A percentile compares a stretch with the other conserved stretches of the same genome.
Evolutionary conservation across 2,113 vertebrate species (phyloP).

Genomic region (Mugil cephalus): DNA sequence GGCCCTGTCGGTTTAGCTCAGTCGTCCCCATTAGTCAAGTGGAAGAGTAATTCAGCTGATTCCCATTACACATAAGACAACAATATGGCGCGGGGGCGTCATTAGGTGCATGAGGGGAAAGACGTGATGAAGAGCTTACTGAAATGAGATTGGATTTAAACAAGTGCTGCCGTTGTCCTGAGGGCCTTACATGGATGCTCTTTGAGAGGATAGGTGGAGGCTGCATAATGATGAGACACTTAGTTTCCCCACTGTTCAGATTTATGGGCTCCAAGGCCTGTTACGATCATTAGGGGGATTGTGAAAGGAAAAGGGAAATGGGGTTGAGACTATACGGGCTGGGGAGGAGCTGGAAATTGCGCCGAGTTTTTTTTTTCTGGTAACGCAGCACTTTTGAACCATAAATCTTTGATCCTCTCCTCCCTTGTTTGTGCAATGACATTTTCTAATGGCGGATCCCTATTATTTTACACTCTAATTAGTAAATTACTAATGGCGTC

Average conservation of each 20-base stretch:
- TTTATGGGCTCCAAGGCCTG: conserved; percentile 76
- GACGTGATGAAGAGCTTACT: conserved; percentile 70
- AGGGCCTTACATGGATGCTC: conserved; percentile 59
- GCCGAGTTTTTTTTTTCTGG: conserved; percentile 59
- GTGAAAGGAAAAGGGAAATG: conserved; percentile 68
- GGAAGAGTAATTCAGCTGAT: conserved; percentile 72
- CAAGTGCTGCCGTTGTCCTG: conserved; percentile 64
- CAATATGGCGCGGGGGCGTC: conserved; percentile 59
- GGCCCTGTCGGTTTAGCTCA: conserved; percentile 61
- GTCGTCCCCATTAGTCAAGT: conserved; percentile 70
- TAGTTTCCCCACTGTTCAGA: conserved; percentile 71
- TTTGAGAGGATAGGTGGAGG: conserved; percentile 64
- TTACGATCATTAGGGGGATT: conserved; percentile 76
- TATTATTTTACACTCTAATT: conserved; percentile 79
- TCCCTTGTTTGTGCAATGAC: conserved; percentile 68
- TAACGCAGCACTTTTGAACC: conserved; percentile 71
- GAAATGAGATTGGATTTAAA: conserved; percentile 79
- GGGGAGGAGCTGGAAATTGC: conserved; percentile 60
- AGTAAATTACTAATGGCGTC: conserved; percentile 70
- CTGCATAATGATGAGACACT: conserved; percentile 79
- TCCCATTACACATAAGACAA: conserved; percentile 72
- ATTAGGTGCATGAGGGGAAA: conserved; percentile 49
- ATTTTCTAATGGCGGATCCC: conserved; percentile 62
- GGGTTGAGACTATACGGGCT: conserved; percentile 58
- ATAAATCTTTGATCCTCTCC: conserved; percentile 77